Base-by-base conservation (phyloP, 2,888 invertebrate species). In the Rotaria socialis region DNA sequence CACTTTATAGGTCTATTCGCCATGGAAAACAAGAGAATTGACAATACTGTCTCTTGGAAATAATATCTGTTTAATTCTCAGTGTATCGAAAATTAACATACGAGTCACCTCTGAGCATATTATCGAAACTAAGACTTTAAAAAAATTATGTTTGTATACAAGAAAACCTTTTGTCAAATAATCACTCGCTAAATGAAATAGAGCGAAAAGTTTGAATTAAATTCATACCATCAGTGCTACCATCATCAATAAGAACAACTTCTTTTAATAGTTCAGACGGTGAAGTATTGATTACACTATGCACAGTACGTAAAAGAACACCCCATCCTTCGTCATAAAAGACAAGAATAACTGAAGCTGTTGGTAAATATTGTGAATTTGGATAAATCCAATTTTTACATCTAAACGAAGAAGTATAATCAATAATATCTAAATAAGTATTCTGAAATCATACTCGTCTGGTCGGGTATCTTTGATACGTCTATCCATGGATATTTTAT, bases 311-410 rank as follows among this genome's bases (percentile, higher is more conserved):
- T 85, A 91, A 87, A 56, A 91, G 88, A 0, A 91, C 90, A 4
- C 90, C 90, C 90, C 90, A 91, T 52, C 91, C 91, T 87, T 91
- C 91, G 90, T 98, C 98, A 91, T 97, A 96, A 91, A 97, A 97
- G 56, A 97, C 97, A 87, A 97, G 94, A 88, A 97, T 96, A 0
- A 97, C 96, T 89, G 96, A 96, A 0, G 97, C 96, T 87, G 93
- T 94, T 0, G 98, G 96, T 88, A 99, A 92, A 75, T 90, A 87
- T 24, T 74, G 7, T 11, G 52, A 24, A 87, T 95, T 93, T 87
- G 93, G 93, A 0, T 97, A 95, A 89, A 96, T 94, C 98, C 98
- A 99, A 91, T 95, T 95, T 90, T 94, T 95, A 92, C 99, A 99
- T 91, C 94, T 94, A 88, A 22, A 43, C 10, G 55, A 89, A 88